phyloP scores from a whole-genome alignment of 1,140 invertebrate species.

The Dreissena rostriformis region DNA sequence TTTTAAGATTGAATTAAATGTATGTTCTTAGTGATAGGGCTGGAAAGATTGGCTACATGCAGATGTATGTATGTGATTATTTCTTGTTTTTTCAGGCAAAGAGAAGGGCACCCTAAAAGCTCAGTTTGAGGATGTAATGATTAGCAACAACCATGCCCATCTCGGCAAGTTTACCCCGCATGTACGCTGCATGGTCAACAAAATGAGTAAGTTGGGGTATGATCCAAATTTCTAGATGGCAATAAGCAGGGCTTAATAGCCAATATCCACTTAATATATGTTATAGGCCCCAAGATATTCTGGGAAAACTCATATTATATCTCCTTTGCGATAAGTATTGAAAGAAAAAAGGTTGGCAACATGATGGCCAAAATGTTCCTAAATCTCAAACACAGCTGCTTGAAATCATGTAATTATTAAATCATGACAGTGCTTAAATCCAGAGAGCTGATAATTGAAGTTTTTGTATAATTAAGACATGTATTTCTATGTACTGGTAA shows the following conservation, averaged over 20 bases:
- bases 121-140: constrained; percentile 15
- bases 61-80: not conserved
- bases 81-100: constrained; percentile 27
- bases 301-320: not conserved
- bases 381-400: no score
- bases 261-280: not conserved
- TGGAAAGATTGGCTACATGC: no score
- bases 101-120: not conserved
- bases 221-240: no score
- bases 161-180: constrained; percentile 24
- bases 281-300: not conserved
- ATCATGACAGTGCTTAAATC: no score
- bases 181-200: not conserved
- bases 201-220: not conserved
- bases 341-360: no score
- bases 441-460: no score
- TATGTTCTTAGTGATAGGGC: no score
- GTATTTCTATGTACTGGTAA: no score
- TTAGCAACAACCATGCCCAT: constrained; percentile 11
- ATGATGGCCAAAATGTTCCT: no score
- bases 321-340: not conserved
- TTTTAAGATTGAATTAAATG: no score
- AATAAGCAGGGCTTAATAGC: not conserved
- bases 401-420: no score
- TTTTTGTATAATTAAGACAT: no score